Evolutionary conservation across 2,888 invertebrate species (phyloP), one percentile per base, ranked within the genome.

Genomic region (Acrobasis suavella): DNA sequence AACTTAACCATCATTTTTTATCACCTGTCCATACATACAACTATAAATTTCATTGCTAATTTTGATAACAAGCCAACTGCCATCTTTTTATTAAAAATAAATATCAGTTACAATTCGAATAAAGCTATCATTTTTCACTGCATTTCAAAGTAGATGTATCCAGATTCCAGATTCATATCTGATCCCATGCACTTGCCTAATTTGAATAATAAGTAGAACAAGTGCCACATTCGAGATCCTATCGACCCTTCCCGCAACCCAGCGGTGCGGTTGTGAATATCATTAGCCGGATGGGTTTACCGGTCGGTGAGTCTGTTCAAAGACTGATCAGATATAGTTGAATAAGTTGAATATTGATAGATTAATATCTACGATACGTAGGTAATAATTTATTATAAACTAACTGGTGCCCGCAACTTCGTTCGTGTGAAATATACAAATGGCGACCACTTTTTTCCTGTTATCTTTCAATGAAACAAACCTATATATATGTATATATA

Each of bases 121-220:
- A 55, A 55, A 55, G 16, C 10, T 46, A 46, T 46, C 46, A 46
- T 46, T 46, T 42, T 46, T 46, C 14, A 46, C 46, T 46, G n/a
- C 46, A 46, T 46, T 32, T 46, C n/a, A 46, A 46, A 50, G 17
- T 32, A 32, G 32, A 32, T 32, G 32, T 32, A 7, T 32, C 32
- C 50, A 42, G 32, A 50, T 60, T 32, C 32, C 50, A 42, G 32
- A 50, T 60, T 50, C 9, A 42, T 54, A 54, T 54, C 46, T 38
- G 10, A n/a, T n/a, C 22, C 32, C n/a, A 54, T 42, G 17, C 54
- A 61, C 52, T 52, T 60, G 60, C 37, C 8, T 22, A 51, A 61
- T 61, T 61, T 61, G 52, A 61, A 61, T 61, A 55, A 55, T 46
- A 52, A 54, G 54, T 54, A 17, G 54, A 12, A 54, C 61, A 61